Conservation (phyloP, 2,888 invertebrate species). For the Eumacrocentrus americanus region DNA sequence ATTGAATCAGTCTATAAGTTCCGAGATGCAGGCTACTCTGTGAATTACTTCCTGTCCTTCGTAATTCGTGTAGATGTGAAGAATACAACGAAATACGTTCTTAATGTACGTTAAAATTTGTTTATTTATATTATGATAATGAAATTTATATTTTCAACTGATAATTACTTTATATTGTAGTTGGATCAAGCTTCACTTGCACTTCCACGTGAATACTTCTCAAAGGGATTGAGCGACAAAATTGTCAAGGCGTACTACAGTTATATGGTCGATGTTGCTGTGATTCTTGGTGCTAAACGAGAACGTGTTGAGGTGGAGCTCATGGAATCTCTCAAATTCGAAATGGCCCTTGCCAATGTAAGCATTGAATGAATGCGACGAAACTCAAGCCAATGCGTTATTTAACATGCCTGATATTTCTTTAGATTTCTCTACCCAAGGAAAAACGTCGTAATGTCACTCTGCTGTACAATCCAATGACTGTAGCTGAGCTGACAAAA, state of each 20-base stretch:
- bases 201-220: constrained; percentile 82
- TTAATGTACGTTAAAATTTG: constrained; percentile 73
- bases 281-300: constrained; percentile 81
- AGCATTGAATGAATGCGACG: constrained; percentile 83
- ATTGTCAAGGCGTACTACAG: constrained; percentile 85
- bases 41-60: constrained; percentile 89
- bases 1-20: constrained; percentile 82
- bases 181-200: constrained; percentile 88
- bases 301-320: constrained; percentile 74
- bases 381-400: neutral
- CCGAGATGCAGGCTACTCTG: constrained; percentile 80
- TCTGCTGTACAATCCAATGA: no score
- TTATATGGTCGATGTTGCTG: constrained; percentile 88
- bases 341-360: no score
- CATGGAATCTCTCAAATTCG: constrained; percentile 79
- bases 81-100: constrained; percentile 82
- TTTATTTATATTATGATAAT: neutral
- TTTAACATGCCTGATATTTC: neutral
- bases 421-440: constrained; percentile 66
- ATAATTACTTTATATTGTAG: constrained; percentile 61
- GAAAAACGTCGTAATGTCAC: constrained; percentile 91
- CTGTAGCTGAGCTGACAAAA: no score
- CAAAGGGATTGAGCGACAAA: constrained; percentile 82
- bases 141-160: neutral
- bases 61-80: constrained; percentile 87